Evolutionary conservation across 1,140 invertebrate genomes (phyloP).

Genomic region (Medauroidea extradentata): DNA sequence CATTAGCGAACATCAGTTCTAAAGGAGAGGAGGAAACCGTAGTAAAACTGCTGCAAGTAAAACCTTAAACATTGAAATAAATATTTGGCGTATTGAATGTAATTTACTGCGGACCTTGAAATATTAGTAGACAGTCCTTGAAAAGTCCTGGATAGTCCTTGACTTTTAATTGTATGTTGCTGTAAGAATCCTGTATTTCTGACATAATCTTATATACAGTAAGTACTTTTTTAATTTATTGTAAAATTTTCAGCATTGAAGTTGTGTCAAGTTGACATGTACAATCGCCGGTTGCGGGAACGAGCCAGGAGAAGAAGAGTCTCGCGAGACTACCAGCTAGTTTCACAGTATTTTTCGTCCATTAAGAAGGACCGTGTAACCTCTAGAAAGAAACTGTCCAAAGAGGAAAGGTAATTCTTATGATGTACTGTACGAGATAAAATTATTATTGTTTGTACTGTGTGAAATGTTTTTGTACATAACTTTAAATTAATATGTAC

Average conservation of each 20-base stretch:
- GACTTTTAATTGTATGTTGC: no score
- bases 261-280: slow-evolving; percentile 83
- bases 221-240: no score
- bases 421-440: not conserved
- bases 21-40: no score
- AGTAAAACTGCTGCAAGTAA: no score
- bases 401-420: slow-evolving; percentile 65
- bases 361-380: slow-evolving; percentile 42
- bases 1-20: no score
- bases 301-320: slow-evolving; percentile 81
- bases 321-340: slow-evolving; percentile 79
- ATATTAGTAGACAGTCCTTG: no score
- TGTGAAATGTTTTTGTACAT: not conserved
- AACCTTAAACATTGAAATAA: no score
- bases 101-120: no score
- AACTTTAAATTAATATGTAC: slow-evolving; percentile 1
- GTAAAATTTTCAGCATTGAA: slow-evolving; percentile 62
- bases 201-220: no score
- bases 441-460: not conserved
- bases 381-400: slow-evolving; percentile 58
- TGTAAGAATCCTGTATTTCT: no score
- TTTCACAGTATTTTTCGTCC: slow-evolving; percentile 69
- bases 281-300: slow-evolving; percentile 77
- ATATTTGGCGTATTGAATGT: no score
- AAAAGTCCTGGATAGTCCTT: no score